Percentiles rank a stretch among this genome's conserved stretches.
Evolutionary conservation across 2,113 vertebrate species (phyloP).

Genomic region (Elgaria multicarinata): DNA sequence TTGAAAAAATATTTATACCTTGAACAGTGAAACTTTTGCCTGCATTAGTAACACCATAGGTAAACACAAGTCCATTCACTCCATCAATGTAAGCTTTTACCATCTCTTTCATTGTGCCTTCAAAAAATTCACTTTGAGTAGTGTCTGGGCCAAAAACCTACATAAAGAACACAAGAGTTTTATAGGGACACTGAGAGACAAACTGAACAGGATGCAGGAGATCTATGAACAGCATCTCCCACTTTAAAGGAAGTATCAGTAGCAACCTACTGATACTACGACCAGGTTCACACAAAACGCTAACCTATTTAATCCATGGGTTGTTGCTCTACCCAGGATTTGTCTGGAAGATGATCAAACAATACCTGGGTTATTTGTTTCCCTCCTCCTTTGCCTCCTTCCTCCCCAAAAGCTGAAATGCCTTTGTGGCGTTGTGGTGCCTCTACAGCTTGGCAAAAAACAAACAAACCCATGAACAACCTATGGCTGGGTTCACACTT

Average conservation of each 20-base stretch:
- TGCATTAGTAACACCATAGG: constrained; percentile 90
- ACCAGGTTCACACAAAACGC: too few species aligned
- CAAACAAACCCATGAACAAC: too few species aligned
- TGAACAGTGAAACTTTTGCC: constrained; percentile 92
- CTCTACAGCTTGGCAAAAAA: too few species aligned
- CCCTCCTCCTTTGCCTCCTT: too few species aligned
- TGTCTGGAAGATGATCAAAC: too few species aligned
- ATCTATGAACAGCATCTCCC: not conserved
- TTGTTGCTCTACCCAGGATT: too few species aligned
- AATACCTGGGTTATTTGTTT: too few species aligned
- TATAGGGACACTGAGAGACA: not conserved
- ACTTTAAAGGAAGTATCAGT: not conserved
- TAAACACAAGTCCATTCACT: constrained; percentile 86
- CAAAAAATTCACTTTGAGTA: constrained; percentile 84
- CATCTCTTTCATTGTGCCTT: constrained; percentile 80
- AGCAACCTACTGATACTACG: not conserved
- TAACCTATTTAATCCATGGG: too few species aligned
- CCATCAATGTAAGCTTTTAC: constrained; percentile 81
- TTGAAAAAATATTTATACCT: constrained; percentile 72
- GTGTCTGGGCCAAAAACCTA: constrained; percentile 88
- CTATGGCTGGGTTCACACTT: too few species aligned
- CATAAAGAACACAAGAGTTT: not conserved
- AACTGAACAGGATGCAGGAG: not conserved
- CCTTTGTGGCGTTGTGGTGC: too few species aligned
- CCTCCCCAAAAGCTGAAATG: too few species aligned